Evolutionary conservation across 2,113 vertebrate genomes (phyloP), one percentile per base, ranked within the genome.

Genomic region (Pollachius pollachius): DNA sequence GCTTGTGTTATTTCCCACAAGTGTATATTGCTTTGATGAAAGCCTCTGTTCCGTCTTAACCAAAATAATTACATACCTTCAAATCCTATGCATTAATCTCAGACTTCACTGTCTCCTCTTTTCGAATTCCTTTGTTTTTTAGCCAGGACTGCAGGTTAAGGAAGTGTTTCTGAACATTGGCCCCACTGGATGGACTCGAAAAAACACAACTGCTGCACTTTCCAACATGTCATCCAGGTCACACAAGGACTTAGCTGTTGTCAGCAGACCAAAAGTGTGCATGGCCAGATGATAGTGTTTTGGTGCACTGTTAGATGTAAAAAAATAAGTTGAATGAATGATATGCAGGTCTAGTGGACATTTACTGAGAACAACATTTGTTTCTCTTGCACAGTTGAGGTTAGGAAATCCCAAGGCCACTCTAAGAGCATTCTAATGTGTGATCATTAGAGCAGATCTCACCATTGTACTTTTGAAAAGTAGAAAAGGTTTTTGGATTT

Each of bases 211-310:
- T 25, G 52, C 15, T 27, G 65, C 65, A 67, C 65, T 57, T 11
- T 1, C 3, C 8, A 58, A 19, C 2, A 67, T 7, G 15, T 56
- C 65, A 19, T 57, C 19, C 52, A 67, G 21, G 15, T 67, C 52
- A 5, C 7, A 1, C 13, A 67, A 19, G 16, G 52, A 56, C 11
- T 8, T 56, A 11, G 65, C 48, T 11, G 2, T 18, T 1, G 65
- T 56, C 65, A 67, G 21, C 1, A 67, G 65, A 11, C 65, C 65
- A 57, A 67, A 67, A 18, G 52, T 13, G 16, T 67, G 65, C 65
- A 67, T 57, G 52, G 18, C 18, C 48, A 57, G 52, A 5, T 17
- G 13, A 4, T 57, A 56, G 52, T 67, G 2, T 25, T 56, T 67
- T 25, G 18, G 18, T 11, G 65, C 65, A 67, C 65, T 67, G 21